phyloP scores from a whole-genome alignment of 2,113 vertebrate species.

The Paracanthobrama guichenoti region DNA sequence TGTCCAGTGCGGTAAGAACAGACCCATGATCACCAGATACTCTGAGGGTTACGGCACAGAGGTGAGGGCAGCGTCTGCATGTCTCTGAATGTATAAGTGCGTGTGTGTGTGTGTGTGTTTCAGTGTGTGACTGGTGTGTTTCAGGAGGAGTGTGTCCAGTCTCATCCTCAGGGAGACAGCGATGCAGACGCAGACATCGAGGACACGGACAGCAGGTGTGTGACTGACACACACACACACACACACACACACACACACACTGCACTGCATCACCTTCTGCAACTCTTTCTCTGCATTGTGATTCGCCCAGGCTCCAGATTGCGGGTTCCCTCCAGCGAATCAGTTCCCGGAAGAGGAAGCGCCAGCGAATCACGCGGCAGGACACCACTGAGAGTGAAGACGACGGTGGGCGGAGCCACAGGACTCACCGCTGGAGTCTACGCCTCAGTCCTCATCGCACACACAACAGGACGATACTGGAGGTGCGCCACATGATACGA shows the following conservation, averaged over 20 bases:
- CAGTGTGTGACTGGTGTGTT: slow-evolving; percentile 48
- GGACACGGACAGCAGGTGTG: slow-evolving; percentile 78
- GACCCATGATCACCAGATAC: slow-evolving; percentile 67
- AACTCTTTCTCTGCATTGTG: neutral
- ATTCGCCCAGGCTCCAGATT: slow-evolving; percentile 70
- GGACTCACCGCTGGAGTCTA: slow-evolving; percentile 76
- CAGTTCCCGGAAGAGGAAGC: slow-evolving; percentile 77
- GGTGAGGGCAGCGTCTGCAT: slow-evolving; percentile 57
- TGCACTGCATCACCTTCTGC: neutral
- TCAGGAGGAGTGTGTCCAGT: slow-evolving; percentile 75
- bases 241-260: neutral
- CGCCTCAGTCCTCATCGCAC: slow-evolving; percentile 73
- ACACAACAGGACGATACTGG: slow-evolving; percentile 73
- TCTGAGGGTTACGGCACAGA: slow-evolving; percentile 79
- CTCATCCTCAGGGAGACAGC: slow-evolving; percentile 78
- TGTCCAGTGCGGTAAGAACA: slow-evolving; percentile 70
- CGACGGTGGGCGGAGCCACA: slow-evolving; percentile 73
- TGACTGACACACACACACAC: neutral
- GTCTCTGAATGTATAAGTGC: neutral
- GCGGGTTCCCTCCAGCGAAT: slow-evolving; percentile 76
- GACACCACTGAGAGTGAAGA: slow-evolving; percentile 82
- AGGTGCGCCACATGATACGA: slow-evolving; percentile 61
- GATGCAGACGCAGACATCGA: slow-evolving; percentile 80
- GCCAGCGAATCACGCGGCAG: slow-evolving; percentile 72
- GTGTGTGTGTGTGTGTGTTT: slow-evolving; percentile 23